Conservation (phyloP, 2,113 vertebrate genomes). For the Poecilia latipinna region DNA sequence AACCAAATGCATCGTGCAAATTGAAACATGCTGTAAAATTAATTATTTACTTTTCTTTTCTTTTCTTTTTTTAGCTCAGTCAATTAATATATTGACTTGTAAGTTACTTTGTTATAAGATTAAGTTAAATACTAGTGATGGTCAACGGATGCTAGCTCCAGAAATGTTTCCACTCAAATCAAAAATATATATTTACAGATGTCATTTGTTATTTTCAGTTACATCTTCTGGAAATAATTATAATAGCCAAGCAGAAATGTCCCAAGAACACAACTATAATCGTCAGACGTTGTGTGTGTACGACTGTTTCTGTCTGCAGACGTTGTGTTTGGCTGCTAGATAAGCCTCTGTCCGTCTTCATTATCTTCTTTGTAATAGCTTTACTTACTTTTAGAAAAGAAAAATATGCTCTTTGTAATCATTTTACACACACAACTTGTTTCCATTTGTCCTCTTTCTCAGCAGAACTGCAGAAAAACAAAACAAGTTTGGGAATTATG, state of each 20-base stretch:
- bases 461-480: conserved; percentile 34
- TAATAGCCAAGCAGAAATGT: not conserved
- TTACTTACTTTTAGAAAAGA: not conserved
- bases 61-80: not conserved
- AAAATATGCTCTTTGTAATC: not conserved
- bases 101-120: not conserved
- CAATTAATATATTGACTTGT: not conserved
- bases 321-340: not conserved
- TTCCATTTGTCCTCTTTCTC: conserved; percentile 24
- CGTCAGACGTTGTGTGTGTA: not conserved
- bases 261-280: not conserved
- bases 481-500: conserved; percentile 23
- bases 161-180: not conserved
- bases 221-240: not conserved
- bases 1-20: no score
- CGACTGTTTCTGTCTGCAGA: not conserved
- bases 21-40: not conserved
- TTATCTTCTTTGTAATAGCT: not conserved
- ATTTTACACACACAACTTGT: not conserved
- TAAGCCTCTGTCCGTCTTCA: not conserved
- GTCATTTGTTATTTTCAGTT: not conserved
- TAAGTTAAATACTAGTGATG: not conserved
- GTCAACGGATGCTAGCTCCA: not conserved
- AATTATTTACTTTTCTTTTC: not conserved
- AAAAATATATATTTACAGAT: not conserved